Conservation (phyloP, 2,113 vertebrate genomes). For the Pavo muticus region DNA sequence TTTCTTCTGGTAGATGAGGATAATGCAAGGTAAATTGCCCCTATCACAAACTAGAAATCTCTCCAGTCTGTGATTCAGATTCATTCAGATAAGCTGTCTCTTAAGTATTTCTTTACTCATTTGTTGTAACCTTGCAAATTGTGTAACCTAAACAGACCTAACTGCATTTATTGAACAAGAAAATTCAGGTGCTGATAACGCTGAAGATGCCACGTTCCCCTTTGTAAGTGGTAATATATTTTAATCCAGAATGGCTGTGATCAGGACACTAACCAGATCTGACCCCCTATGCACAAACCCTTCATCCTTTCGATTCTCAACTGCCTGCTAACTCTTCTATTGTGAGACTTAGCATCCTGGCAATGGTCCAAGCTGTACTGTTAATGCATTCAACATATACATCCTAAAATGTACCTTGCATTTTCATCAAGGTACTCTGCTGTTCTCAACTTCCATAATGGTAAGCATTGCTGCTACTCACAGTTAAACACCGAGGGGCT, state of each 20-base stretch:
- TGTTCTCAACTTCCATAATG: neutral
- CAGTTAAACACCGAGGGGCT: neutral
- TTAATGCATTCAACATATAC: neutral
- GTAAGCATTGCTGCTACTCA: neutral
- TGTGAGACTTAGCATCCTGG: neutral
- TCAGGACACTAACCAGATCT: neutral
- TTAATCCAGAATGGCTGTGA: neutral
- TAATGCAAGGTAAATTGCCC: neutral
- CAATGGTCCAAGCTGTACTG: neutral
- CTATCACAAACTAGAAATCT: neutral
- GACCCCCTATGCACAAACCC: accelerated
- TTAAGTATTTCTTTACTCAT: neutral
- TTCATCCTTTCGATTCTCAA: neutral
- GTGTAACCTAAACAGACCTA: neutral
- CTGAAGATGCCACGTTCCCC: neutral
- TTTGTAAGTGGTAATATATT: neutral
- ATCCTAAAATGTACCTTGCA: neutral
- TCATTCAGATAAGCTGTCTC: neutral
- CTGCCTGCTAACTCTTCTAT: neutral
- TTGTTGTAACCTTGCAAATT: neutral
- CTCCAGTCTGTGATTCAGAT: neutral
- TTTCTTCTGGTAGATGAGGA: neutral
- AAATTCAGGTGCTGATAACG: neutral
- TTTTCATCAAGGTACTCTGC: neutral
- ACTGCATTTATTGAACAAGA: neutral